phyloP scores from a whole-genome alignment of 2,888 invertebrate species.

The Acrobasis repandana region DNA sequence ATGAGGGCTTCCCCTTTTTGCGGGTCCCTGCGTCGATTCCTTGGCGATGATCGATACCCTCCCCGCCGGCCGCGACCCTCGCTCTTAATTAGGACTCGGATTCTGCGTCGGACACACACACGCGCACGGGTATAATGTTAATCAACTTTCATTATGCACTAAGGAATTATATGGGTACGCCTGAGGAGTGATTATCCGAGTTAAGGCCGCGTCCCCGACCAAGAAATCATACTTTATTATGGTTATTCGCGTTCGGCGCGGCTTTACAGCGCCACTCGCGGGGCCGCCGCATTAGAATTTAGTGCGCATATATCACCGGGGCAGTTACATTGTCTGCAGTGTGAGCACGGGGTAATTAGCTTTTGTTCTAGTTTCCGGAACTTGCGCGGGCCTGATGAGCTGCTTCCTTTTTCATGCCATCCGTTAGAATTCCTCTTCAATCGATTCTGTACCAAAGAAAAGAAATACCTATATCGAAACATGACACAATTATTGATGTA shows the following conservation, averaged over 20 bases:
- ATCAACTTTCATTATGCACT: conserved; percentile 84
- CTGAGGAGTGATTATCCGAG: conserved; percentile 81
- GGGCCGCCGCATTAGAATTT: conserved; percentile 73
- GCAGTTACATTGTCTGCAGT: conserved; percentile 63
- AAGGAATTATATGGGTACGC: conserved; percentile 82
- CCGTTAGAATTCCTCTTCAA: background rate
- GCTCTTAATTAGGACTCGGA: conserved; percentile 93
- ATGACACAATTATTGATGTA: no score
- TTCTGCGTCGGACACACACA: conserved; percentile 92
- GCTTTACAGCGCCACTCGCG: conserved; percentile 68
- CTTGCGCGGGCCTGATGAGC: conserved; percentile 30
- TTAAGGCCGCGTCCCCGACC: conserved; percentile 75
- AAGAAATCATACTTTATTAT: conserved; percentile 82
- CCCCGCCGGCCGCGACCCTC: conserved; percentile 79
- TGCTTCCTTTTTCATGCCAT: conserved; percentile 20
- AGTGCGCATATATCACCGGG: conserved; percentile 70
- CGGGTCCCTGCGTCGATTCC: conserved; percentile 82
- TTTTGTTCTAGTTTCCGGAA: conserved; percentile 49
- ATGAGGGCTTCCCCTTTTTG: conserved; percentile 80
- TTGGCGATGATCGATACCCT: conserved; percentile 81
- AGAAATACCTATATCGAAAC: background rate
- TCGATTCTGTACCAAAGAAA: background rate
- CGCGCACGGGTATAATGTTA: conserved; percentile 77
- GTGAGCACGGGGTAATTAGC: conserved; percentile 63
- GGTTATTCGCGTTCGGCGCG: conserved; percentile 70